Evolutionary conservation across 2,113 vertebrate species (phyloP).

Genomic region (Agelaius tricolor): DNA sequence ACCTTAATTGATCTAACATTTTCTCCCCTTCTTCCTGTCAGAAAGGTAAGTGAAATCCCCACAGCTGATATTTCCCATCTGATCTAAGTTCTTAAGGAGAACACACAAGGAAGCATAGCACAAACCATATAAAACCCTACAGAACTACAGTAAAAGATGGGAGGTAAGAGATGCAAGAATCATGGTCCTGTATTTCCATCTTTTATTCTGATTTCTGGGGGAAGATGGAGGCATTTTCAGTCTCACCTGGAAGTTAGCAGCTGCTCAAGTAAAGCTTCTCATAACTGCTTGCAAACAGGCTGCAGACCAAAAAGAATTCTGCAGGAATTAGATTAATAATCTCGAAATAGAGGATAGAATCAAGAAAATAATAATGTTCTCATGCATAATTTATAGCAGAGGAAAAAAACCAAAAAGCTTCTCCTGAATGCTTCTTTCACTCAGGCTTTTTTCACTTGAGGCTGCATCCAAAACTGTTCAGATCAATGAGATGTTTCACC

Average conservation of each 20-base stretch:
- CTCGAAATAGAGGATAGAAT: conserved; percentile 47
- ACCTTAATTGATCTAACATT: neutral
- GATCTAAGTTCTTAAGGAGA: neutral
- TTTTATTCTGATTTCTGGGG: neutral
- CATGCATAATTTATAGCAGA: conserved; percentile 42
- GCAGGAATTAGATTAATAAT: conserved; percentile 41
- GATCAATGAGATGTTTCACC: conserved; percentile 13
- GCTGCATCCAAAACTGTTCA: conserved; percentile 13
- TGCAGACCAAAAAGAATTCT: neutral
- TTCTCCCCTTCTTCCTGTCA: neutral
- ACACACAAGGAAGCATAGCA: neutral
- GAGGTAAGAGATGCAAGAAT: neutral
- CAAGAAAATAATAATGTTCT: conserved; percentile 55
- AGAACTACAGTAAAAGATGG: neutral
- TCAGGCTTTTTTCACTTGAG: conserved; percentile 14
- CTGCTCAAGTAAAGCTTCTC: neutral
- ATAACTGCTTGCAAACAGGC: neutral
- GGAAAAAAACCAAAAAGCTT: neutral
- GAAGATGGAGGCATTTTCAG: neutral
- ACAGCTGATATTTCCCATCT: neutral
- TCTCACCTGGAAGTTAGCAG: neutral
- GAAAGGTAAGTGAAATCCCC: neutral
- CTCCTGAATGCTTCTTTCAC: conserved; percentile 47
- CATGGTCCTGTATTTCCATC: neutral
- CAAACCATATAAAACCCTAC: neutral